Percentiles rank a stretch among this genome's conserved stretches.
Conservation (phyloP, 2,797 vertebrate genomes). For the Miichthys miiuy region DNA sequence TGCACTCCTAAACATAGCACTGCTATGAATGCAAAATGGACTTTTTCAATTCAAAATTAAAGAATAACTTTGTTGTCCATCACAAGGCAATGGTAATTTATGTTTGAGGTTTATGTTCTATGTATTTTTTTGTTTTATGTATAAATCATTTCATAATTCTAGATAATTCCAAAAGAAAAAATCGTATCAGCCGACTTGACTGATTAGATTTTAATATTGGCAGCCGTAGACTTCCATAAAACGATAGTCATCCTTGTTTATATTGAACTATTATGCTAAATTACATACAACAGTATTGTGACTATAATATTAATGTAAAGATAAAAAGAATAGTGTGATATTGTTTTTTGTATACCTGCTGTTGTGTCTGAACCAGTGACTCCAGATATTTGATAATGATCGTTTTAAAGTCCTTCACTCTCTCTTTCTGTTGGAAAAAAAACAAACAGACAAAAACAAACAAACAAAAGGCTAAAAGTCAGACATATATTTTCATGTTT, state of each 20-base stretch:
- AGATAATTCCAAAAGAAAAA: no score
- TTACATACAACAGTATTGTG: neutral
- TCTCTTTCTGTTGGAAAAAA: conserved; percentile 88
- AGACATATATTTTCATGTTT: neutral
- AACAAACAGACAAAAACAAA: neutral
- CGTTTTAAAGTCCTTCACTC: conserved; percentile 97
- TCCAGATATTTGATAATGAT: conserved; percentile 98
- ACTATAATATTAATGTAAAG: neutral
- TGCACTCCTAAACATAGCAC: neutral
- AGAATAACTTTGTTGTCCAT: no score
- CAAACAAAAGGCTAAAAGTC: neutral
- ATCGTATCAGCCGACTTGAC: no score
- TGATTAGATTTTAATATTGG: neutral
- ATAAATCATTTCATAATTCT: neutral
- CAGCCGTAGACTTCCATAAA: neutral
- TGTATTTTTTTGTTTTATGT: neutral
- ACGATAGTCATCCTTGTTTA: neutral
- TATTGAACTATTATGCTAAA: neutral
- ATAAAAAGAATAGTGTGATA: neutral
- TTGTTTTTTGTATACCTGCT: conserved; percentile 87
- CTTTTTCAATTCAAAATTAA: no score
- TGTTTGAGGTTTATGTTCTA: neutral
- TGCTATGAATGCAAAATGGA: neutral
- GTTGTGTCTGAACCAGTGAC: conserved; percentile 96
- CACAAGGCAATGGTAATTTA: neutral